Conservation (phyloP, 1,140 invertebrate species). For the Acyrthosiphon pisum region DNA sequence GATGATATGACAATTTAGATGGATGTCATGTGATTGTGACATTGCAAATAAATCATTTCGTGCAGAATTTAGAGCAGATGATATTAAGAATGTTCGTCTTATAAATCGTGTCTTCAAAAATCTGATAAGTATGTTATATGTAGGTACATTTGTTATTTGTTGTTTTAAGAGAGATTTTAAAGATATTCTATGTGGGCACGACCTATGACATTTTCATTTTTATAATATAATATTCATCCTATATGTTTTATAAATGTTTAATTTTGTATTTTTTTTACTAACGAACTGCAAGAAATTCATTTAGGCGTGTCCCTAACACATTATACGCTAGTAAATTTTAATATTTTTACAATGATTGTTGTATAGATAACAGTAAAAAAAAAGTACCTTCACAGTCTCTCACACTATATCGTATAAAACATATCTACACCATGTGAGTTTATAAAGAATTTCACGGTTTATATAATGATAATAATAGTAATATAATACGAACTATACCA, state of each 20-base stretch:
- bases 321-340: background rate
- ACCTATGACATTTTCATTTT: background rate
- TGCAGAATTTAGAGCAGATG: background rate
- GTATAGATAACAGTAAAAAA: background rate
- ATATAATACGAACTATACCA: conserved; percentile 15
- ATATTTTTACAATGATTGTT: background rate
- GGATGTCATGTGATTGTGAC: background rate
- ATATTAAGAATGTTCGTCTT: background rate
- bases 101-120: conserved; percentile 28
- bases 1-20: conserved; percentile 26
- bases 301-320: background rate
- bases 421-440: background rate
- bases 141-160: background rate
- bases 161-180: background rate
- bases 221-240: background rate
- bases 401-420: background rate
- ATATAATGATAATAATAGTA: background rate
- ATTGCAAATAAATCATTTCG: background rate
- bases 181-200: background rate
- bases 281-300: background rate
- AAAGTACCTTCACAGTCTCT: background rate
- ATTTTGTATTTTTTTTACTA: background rate
- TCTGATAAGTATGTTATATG: background rate
- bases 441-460: conserved; percentile 21
- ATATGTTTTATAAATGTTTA: background rate